Base-by-base conservation (phyloP, 2,113 vertebrate species). In the Ctenomys sociabilis region DNA sequence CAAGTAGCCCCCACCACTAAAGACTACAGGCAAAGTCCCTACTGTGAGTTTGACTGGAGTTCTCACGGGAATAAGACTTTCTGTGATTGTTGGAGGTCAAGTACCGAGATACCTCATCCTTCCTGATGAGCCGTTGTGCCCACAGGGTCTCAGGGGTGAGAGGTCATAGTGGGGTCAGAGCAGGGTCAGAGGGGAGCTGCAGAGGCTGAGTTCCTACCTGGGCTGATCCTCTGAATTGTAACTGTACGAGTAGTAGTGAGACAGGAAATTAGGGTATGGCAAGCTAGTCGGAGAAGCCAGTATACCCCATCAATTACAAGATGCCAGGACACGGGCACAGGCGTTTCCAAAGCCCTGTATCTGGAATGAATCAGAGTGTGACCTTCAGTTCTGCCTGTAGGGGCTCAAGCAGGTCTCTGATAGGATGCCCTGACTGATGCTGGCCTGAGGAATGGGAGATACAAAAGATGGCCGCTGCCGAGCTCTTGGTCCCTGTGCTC, bases 51-150 rank as follows among this genome's bases (percentile, higher is more conserved):
- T 32, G 75, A 24, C 7, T 24, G 1, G 0, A 9, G 30, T 16
- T 40, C 24, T 86, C 13, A 49, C 16, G 19, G 43, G 43, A 30
- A 10, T 35, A 28, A 21, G 0, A 0, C 24, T 66, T 19, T 24
- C 40, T 13, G 57, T 1, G 43, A 14, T 3, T 1, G 24, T 3
- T 11, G 30, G 68, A 59, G 43, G n/a, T 26, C 10, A 6, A 43
- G 35, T 1, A 9, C n/a, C n/a, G 28, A 9, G 24, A n/a, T 57
- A 68, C 40, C 5, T 13, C 0, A 7, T 13, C 49, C 45, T 86
- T 40, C 35, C 61, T 75, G 37, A 43, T 7, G 12, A 83, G 14
- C 59, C 14, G 4, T 0, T 0, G 0, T 52, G 70, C 16, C 13
- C 78, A 32, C 9, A 14, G 10, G 4, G 32, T 19, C 49, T 26